Evolutionary conservation across 2,888 invertebrate genomes (phyloP), one percentile per base, ranked within the genome.

Genomic region (Eretmocerus hayati): DNA sequence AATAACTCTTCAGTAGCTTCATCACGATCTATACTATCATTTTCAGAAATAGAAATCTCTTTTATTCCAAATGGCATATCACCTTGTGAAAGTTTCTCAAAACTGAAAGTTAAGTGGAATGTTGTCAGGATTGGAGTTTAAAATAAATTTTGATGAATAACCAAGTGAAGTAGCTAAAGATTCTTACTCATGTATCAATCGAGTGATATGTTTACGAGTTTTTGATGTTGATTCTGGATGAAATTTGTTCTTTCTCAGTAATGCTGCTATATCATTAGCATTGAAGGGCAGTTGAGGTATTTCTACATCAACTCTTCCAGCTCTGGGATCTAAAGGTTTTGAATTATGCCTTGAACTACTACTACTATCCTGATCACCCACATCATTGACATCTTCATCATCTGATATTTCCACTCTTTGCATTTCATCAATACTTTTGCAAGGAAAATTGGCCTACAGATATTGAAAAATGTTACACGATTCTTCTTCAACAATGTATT

Each of bases 291-390:
- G 70, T 56, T 82, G 79, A 0, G 84, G 79, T 56, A 91, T 77
- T 39, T 76, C 74, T 4, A 88, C 88, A 71, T 88, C 77, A 1
- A 90, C 85, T 46, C 79, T 77, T 0, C 90, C 91, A 2, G 90
- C 90, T 39, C 90, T 76, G 0, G 90, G 90, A 76, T 91, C 91
- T 18, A 84, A 62, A 50, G 42, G 53, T 43, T 65, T 66, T 30
- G 61, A 60, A 30, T 16, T 5, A n/a, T n/a, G n/a, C n/a, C n/a
- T n/a, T 58, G 58, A 32, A 54, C 54, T n/a, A 55, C 56, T 22
- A 49, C 52, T 9, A 46, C 49, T 73, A 22, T 74, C 72, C 26
- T 74, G 71, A 15, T 62, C 65, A 5, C 71, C 73, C 26, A 73
- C 72, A 23, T 73, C 72, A 44, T 75, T 73, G 6, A 72, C 69